phyloP scores from a whole-genome alignment of 2,113 vertebrate species.

The Otocyon megalotis region DNA sequence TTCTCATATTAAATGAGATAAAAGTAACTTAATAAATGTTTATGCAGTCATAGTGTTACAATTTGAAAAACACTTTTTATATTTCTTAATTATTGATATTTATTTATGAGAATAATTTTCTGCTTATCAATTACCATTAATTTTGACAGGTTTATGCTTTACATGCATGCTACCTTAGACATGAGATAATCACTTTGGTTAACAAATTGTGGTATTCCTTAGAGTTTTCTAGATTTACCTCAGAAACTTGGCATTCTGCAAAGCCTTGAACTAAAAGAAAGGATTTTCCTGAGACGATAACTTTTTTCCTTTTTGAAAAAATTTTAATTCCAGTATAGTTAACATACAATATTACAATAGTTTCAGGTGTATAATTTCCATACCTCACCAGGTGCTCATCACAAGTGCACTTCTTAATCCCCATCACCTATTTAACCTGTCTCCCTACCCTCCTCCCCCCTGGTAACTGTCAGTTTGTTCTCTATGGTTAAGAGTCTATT shows the following conservation, averaged over 20 bases:
- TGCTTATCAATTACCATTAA: constrained; percentile 44
- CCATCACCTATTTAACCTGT: background rate
- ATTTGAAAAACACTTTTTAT: constrained; percentile 27
- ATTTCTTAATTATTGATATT: constrained; percentile 49
- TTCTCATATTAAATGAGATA: background rate
- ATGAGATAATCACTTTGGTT: constrained; percentile 6
- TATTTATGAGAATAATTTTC: constrained; percentile 59
- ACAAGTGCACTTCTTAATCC: background rate
- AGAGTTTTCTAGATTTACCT: constrained; percentile 37
- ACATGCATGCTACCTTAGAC: background rate
- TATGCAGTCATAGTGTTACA: background rate
- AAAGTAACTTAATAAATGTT: background rate
- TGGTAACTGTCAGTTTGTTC: background rate
- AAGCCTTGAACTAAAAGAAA: constrained; percentile 26
- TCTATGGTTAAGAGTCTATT: background rate
- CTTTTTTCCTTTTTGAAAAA: background rate
- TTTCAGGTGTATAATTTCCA: background rate
- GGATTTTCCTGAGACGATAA: constrained; percentile 12
- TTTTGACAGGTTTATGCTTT: constrained; percentile 31
- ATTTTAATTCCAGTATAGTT: background rate
- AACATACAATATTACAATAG: background rate
- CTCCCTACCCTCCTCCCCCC: background rate
- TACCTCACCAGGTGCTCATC: background rate
- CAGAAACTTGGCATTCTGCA: constrained; percentile 20
- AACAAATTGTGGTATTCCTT: background rate